These are phyloP conservation scores for Lophius americanus DNA, from an alignment of 2,797 vertebrate genomes.

Conservation along the genomic window DNA sequence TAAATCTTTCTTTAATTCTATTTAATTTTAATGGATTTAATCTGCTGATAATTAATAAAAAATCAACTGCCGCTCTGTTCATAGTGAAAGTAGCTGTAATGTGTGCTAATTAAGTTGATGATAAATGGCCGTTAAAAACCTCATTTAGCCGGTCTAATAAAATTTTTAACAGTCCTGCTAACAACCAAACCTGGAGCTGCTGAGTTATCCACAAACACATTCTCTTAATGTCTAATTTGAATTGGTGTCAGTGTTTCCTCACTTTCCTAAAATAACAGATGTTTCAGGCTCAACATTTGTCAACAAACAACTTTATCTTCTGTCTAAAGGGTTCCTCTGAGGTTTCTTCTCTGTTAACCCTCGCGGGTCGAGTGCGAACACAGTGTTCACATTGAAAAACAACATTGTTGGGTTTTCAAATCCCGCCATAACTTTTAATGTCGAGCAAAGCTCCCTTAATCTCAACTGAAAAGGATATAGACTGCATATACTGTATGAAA, in stretches of 20 bases:
- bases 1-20: neutral
- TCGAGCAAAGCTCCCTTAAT: too few species aligned
- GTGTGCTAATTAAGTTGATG: slow-evolving; percentile 57
- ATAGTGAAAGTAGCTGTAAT: slow-evolving; percentile 27
- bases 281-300: slow-evolving; percentile 22
- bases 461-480: too few species aligned
- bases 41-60: slow-evolving; percentile 51
- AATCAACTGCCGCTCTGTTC: slow-evolving; percentile 6
- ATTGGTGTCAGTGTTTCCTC: slow-evolving; percentile 42
- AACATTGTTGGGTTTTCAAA: slow-evolving; percentile 1
- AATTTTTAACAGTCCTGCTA: slow-evolving; percentile 36
- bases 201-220: slow-evolving; percentile 15
- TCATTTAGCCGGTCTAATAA: slow-evolving; percentile 42
- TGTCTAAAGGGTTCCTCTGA: slow-evolving; percentile 34
- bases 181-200: slow-evolving; percentile 21
- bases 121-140: slow-evolving; percentile 31
- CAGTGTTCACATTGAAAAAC: too few species aligned
- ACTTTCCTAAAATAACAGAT: slow-evolving; percentile 40
- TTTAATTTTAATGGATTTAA: slow-evolving; percentile 42
- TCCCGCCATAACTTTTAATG: too few species aligned
- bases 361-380: neutral
- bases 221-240: slow-evolving; percentile 31
- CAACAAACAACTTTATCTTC: slow-evolving; percentile 41
- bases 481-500: too few species aligned
- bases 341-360: slow-evolving; percentile 37